Base-by-base conservation (phyloP, 2,113 vertebrate genomes). In the Chlorodrepanis virens region DNA sequence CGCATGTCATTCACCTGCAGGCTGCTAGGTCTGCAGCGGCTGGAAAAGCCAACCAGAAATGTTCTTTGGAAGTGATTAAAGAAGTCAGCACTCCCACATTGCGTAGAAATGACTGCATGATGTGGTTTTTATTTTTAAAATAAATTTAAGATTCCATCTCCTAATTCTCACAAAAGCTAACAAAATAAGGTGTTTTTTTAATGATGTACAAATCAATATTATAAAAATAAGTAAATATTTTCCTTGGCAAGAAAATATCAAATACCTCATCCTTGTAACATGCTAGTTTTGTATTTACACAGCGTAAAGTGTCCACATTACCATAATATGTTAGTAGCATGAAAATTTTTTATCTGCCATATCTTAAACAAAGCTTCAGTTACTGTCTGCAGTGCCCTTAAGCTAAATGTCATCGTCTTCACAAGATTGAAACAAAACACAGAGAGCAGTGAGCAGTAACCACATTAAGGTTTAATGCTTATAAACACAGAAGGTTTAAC, bases 401-500 rank as follows among this genome's bases (percentile, higher is more conserved):
- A 89, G 93, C 85, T 94, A 12, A 67, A 87, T 81, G 76, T 93
- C 90, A 44, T 49, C 64, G 60, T 74, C 87, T 94, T 91, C 92
- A 81, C 47, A 81, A 87, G 59, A 76, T 5, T 67, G 75, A 61
- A 92, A 93, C 70, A 85, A 86, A 95, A 81, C 57, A 83, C 70
- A 69, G 10, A 86, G 52, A 78, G 44, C 50, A 72, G 77, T 1
- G 0, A 93, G 87, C 52, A 86, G 85, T 72, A 94, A 92, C 91
- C 90, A 94, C 90, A 90, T 93, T 90, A 87, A 92, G 88, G 94
- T 92, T 88, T 94, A 95, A 93, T 13, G 14, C 93, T 87, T 94
- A 89, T 52, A 87, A 96, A 96, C 93, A 92, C 50, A 89, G 89
- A 84, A 90, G 94, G 61, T 97, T 97, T 97, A 94, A 93, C 93